Base-by-base conservation (phyloP, 1,140 invertebrate species). In the Euwallacea fornicatus region DNA sequence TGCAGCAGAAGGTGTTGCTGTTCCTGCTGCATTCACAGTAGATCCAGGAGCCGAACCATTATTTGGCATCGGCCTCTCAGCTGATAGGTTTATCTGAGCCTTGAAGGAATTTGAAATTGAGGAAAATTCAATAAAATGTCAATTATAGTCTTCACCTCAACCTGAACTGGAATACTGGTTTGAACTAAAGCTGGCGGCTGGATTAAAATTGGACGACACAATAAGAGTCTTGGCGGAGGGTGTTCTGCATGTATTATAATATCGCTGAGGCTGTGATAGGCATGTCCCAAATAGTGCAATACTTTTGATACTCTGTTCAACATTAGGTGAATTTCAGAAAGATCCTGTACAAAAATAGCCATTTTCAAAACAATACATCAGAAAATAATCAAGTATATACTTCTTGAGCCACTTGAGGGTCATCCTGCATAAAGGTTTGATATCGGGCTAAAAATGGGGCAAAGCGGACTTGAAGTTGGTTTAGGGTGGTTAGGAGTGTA, bases 201-300 rank as follows among this genome's bases (percentile, higher is more conserved):
- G n/a, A 92, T 87, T 47, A 92, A 81, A 67, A 92, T 87, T 42
- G 90, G 89, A 46, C 88, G 84, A 76, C 90, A 92, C 58, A 88
- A 83, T 21, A 95, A 82, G 71, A 86, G 84, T 71, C 93, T 83
- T 0, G 91, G 92, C 10, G 90, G 88, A 7, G 86, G 81, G 71
- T 86, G 84, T 33, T 84, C 83, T 42, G 93, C 85, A 73, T 93
- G 88, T 47, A 94, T 86, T 80, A 90, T 90, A 42, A 95, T 85
- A 77, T 98, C 95, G 78, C 93, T 96, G 8, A 96, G 83, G 4
- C 90, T 89, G 80, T 98, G 96, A 80, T 92, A 92, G 21, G 91
- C 90, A 79, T 97, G 96, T 7, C 93, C 88, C 64, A 97, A 83
- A 65, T 88, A 90, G 79, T 98, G 96, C 71, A 96, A 84, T 21